Base-by-base conservation (phyloP, 2,888 invertebrate species). In the Drosophila neoperkinsi region DNA sequence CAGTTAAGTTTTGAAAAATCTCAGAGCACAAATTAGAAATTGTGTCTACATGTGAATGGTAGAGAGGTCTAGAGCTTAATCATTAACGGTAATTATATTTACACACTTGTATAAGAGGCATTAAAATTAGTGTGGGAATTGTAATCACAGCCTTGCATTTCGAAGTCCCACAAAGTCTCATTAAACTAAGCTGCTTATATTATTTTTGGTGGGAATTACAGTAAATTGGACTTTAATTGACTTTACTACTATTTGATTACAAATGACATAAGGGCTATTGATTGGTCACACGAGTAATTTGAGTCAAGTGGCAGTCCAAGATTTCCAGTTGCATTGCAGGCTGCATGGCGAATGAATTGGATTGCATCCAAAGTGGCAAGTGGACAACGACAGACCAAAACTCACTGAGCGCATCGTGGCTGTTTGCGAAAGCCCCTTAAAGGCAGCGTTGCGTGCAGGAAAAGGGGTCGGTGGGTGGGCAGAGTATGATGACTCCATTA, bases 371-470 rank as follows among this genome's bases (percentile, higher is more conserved):
- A 38, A 38, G 25, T 71, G 56, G 52, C 33, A 49, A 71, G 51
- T 59, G 62, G 71, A 57, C 57, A 72, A 49, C 21, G 49, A 49
- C 28, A 51, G 50, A 43, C 62, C 58, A 28, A 66, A 74, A 57
- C 74, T 50, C 74, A 79, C 28, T 28, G 62, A 81, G 81, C 70
- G 81, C 67, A 61, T 62, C 77, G 77, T 49, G 55, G 36, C 63
- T 18, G 34, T 41, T 81, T 80, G 68, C 80, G 72, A 83, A 76
- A 88, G 68, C 25, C 9, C 0, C 16, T 9, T 16, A 66, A 67
- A 77, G 49, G 46, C 84, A 84, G 13, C 65, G 71, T 88, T 83
- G 88, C 82, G 85, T 83, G 57, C 46, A 65, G 36, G 34, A 43
- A 34, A 36, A 21, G 21, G n/a, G 36, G 46, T 25, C 4, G 46